phyloP scores from a whole-genome alignment of 2,113 vertebrate species.

The Morone chrysops region DNA sequence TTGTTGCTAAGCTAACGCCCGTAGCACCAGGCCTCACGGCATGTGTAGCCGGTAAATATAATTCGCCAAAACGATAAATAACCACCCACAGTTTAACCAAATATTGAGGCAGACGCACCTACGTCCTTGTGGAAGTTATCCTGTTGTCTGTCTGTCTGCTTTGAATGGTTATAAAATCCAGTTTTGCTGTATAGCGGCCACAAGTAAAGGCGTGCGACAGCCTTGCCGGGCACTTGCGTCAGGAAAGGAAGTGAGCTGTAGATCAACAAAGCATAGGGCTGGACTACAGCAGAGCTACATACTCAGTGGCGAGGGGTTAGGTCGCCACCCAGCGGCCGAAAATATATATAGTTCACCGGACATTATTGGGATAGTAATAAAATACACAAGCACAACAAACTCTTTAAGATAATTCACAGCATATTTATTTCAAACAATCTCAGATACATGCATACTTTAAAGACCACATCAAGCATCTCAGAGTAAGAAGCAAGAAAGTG shows the following conservation, averaged over 20 bases:
- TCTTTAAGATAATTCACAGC: not conserved
- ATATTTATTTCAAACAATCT: slow-evolving; percentile 20
- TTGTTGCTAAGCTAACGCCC: slow-evolving; percentile 52
- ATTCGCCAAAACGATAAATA: fast-evolving
- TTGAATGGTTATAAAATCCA: slow-evolving; percentile 65
- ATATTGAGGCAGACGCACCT: slow-evolving; percentile 55
- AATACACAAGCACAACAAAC: not conserved
- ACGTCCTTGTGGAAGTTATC: slow-evolving; percentile 43
- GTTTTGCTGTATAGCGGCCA: slow-evolving; percentile 66
- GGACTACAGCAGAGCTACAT: not conserved
- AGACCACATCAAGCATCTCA: not conserved
- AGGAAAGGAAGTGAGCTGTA: slow-evolving; percentile 65
- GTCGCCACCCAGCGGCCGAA: slow-evolving; percentile 12
- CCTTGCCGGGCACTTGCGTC: slow-evolving; percentile 50
- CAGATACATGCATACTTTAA: not conserved
- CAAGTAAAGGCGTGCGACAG: slow-evolving; percentile 57
- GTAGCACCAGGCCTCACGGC: slow-evolving; percentile 49
- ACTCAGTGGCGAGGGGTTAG: not conserved
- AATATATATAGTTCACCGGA: not conserved
- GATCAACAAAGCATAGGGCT: not conserved
- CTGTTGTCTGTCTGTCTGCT: not conserved
- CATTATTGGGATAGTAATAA: not conserved
- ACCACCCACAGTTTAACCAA: fast-evolving
- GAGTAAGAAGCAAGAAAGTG: not conserved
- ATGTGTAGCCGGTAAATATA: not conserved